Evolutionary conservation across 2,113 vertebrate species (phyloP), one percentile per base, ranked within the genome.

Genomic region (Ochotona curzoniae): DNA sequence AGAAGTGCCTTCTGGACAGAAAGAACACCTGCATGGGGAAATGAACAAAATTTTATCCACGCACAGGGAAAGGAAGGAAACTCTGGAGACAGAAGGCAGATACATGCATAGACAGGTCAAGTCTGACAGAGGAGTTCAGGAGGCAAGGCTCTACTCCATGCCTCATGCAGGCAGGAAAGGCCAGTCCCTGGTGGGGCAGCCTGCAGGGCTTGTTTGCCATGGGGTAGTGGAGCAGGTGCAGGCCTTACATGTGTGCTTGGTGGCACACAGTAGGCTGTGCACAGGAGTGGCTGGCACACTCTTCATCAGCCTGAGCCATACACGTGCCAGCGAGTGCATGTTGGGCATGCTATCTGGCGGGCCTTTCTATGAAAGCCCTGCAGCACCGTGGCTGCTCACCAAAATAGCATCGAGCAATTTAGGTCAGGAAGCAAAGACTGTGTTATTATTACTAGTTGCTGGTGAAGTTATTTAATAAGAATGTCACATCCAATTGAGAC

Each of bases 391-490:
- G 1, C 73, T 26, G 76, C 35, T 95, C 90, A 93, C 96, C 79
- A 91, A 97, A 97, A 97, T 94, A 97, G 96, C 92, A 96, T 78
- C 11, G 2, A 86, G 94, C 87, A 94, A 96, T 97, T 96, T 93
- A 94, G 96, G 96, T 95, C 96, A 97, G 61, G 94, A 97, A 97
- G 73, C 90, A 94, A 97, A 75, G 90, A 1, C 94, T 57, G 15
- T 85, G 94, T 96, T 97, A 97, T 97, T 96, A 97, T 97, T 97
- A 97, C 95, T 97, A 96, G 95, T 93, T 96, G 95, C 92, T 76
- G 91, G 94, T 88, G 84, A 97, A 95, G 96, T 96, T 97, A 95
- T 96, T 97, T 97, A 97, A 97, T 96, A 96, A 97, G 97, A 96
- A 95, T 95, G 97, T 96, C 96, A 97, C 94, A 95, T 96, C 91